phyloP scores from a whole-genome alignment of 1,140 invertebrate genomes.

The Diorhabda elongata region DNA sequence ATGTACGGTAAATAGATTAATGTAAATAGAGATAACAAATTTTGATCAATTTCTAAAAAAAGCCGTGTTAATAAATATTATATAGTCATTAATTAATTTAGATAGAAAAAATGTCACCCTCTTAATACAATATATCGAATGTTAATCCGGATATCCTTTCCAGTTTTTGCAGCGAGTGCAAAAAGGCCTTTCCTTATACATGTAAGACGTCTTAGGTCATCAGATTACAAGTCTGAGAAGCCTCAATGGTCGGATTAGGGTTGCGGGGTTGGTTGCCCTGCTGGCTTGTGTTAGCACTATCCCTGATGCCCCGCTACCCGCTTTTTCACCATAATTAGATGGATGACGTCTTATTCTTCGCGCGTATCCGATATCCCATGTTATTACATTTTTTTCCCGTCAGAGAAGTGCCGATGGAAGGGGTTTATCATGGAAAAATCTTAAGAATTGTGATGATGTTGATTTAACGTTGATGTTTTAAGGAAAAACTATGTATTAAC shows the following conservation, averaged over 20 bases:
- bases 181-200: neutral
- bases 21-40: too few relatives aligned
- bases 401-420: neutral
- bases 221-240: constrained; percentile 28
- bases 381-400: constrained; percentile 22
- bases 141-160: neutral
- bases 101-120: neutral
- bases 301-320: constrained; percentile 22
- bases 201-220: constrained; percentile 17
- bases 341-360: constrained; percentile 33
- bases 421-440: neutral
- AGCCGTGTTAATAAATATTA: too few relatives aligned
- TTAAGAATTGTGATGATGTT: too few relatives aligned
- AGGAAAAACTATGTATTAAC: too few relatives aligned
- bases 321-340: constrained; percentile 29
- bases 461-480: too few relatives aligned
- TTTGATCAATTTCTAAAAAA: too few relatives aligned
- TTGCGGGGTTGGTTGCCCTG: constrained; percentile 33
- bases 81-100: neutral
- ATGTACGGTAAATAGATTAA: too few relatives aligned
- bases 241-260: constrained; percentile 30
- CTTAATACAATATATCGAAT: neutral
- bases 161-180: neutral
- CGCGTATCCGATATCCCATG: constrained; percentile 30
- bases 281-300: constrained; percentile 21